A percentile compares a stretch with the other conserved stretches of the same genome.
Conservation (phyloP, 1,140 invertebrate genomes). For the Gyrodactylus bullatarudis region DNA sequence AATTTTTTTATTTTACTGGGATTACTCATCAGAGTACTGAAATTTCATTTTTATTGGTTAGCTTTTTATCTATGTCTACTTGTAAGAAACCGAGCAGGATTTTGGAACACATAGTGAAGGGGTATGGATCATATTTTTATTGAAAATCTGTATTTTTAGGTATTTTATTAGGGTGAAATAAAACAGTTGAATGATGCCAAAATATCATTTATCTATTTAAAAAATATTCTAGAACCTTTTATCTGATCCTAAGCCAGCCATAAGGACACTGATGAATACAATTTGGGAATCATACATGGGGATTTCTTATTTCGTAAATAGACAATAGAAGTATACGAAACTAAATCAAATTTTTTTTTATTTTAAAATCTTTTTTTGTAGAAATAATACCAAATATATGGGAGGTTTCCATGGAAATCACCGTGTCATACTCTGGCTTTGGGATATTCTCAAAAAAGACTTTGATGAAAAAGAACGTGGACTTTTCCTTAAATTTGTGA, state of each 20-base stretch:
- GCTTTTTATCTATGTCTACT: too few species aligned
- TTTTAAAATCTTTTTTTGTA: slow-evolving; percentile 11
- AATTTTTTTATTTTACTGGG: too few species aligned
- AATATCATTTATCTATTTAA: background rate
- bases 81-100: too few species aligned
- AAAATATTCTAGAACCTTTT: background rate
- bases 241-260: background rate
- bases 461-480: slow-evolving; percentile 57
- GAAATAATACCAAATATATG: slow-evolving; percentile 53
- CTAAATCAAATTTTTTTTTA: background rate
- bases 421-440: slow-evolving; percentile 79
- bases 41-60: too few species aligned
- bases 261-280: too few species aligned
- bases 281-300: background rate
- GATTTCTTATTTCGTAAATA: background rate
- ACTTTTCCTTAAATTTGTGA: slow-evolving; percentile 93
- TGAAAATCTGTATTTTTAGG: too few species aligned
- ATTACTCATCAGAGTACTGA: too few species aligned
- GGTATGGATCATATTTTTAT: too few species aligned
- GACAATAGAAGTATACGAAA: background rate
- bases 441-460: slow-evolving; percentile 85
- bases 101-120: too few species aligned
- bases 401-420: slow-evolving; percentile 96
- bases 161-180: too few species aligned
- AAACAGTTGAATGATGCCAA: background rate